Percentiles rank a stretch among this genome's conserved stretches.
These are phyloP conservation scores for Coilia nasus DNA, from an alignment of 2,797 vertebrate genomes.

Conservation along the genomic window DNA sequence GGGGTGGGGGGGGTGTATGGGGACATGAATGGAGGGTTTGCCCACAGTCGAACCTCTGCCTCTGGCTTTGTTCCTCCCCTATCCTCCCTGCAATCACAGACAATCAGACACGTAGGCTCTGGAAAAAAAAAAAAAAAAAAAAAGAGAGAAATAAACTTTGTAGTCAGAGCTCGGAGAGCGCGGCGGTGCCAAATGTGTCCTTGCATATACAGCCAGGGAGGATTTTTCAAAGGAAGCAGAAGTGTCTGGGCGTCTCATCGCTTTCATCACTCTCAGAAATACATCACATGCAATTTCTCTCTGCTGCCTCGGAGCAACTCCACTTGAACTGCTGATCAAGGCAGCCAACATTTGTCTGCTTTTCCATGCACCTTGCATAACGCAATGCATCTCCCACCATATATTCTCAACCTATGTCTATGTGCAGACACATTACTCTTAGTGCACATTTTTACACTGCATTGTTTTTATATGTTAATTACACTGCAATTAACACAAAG, in stretches of 20 bases:
- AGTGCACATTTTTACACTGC: too few relatives aligned
- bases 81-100: constrained; percentile 31
- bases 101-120: constrained; percentile 17
- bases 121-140: neutral
- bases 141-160: neutral
- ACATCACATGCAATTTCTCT: neutral
- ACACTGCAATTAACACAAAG: too few relatives aligned
- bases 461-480: too few relatives aligned
- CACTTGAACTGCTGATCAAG: neutral
- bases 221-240: neutral
- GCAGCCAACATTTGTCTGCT: neutral
- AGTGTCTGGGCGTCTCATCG: neutral
- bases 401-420: neutral
- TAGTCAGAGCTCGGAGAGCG: neutral
- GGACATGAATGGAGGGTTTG: neutral
- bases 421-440: too few relatives aligned
- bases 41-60: constrained; percentile 2
- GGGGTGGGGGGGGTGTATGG: neutral
- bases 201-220: neutral
- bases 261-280: neutral
- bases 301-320: neutral
- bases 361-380: neutral
- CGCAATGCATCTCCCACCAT: neutral
- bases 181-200: neutral
- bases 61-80: constrained; percentile 28